phyloP scores from a whole-genome alignment of 2,113 vertebrate species.

The Smithornis capensis region DNA sequence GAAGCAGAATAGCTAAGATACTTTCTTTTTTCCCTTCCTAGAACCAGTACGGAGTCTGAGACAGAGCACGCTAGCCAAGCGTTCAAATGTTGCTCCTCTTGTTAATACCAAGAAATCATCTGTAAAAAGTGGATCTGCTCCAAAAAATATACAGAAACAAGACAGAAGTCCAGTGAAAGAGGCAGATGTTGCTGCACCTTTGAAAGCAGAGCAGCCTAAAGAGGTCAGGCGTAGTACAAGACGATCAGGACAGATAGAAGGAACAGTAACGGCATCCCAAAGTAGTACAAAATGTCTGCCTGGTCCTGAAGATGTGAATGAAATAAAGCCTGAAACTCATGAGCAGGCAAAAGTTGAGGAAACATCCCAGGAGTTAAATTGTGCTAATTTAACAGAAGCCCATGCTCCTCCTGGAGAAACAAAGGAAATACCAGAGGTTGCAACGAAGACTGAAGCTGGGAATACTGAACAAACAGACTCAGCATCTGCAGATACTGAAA shows the following conservation, averaged over 20 bases:
- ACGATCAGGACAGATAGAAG: slow-evolving; percentile 51
- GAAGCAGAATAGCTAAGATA: slow-evolving; percentile 33
- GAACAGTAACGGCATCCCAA: not conserved
- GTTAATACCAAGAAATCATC: slow-evolving; percentile 66
- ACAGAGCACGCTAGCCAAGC: slow-evolving; percentile 79
- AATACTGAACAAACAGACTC: slow-evolving; percentile 7
- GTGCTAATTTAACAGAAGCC: slow-evolving; percentile 27
- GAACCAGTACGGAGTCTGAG: slow-evolving; percentile 77
- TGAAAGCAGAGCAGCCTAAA: slow-evolving; percentile 60
- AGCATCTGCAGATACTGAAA: slow-evolving; percentile 52
- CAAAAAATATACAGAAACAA: slow-evolving; percentile 70
- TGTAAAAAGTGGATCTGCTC: slow-evolving; percentile 68
- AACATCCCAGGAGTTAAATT: slow-evolving; percentile 34
- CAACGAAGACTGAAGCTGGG: slow-evolving; percentile 16
- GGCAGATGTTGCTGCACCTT: slow-evolving; percentile 41
- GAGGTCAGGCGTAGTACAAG: slow-evolving; percentile 65
- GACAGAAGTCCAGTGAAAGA: slow-evolving; percentile 74
- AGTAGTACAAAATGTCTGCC: slow-evolving; percentile 50
- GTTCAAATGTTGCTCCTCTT: slow-evolving; percentile 66
- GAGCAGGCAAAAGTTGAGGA: slow-evolving; percentile 37
- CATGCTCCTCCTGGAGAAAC: slow-evolving; percentile 50
- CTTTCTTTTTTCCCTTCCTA: slow-evolving; percentile 58
- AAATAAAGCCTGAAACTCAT: slow-evolving; percentile 5
- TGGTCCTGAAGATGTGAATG: slow-evolving; percentile 48
- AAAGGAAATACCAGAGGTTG: slow-evolving; percentile 33